Conservation (phyloP, 2,888 invertebrate species). For the Phaedon cochleariae region DNA sequence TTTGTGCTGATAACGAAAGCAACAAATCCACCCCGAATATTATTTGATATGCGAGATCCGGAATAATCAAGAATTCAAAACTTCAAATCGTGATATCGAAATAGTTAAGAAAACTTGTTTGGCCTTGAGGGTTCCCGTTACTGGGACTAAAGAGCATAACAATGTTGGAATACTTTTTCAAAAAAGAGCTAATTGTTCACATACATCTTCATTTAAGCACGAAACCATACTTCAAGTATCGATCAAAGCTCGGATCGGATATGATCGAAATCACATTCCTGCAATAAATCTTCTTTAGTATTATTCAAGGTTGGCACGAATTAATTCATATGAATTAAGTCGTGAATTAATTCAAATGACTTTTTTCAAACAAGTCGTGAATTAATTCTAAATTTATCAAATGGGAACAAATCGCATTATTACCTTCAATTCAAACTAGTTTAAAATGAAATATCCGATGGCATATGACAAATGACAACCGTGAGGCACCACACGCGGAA, state of each 20-base stretch:
- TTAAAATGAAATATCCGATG: no score
- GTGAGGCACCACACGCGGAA: no score
- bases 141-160: not conserved
- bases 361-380: no score
- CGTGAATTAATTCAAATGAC: no score
- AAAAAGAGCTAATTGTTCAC: not conserved
- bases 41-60: constrained; percentile 24
- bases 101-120: constrained; percentile 1
- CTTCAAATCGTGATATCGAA: not conserved
- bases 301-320: no score
- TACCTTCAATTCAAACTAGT: no score
- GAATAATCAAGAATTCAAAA: constrained; percentile 27
- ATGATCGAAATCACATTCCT: constrained; percentile 4
- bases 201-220: not conserved
- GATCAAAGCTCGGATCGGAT: not conserved
- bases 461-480: no score
- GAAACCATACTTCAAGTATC: not conserved
- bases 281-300: not conserved
- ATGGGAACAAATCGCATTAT: no score
- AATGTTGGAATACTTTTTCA: not conserved
- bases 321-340: no score
- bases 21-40: constrained; percentile 24
- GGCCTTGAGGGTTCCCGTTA: not conserved
- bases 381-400: no score
- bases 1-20: not conserved